Conservation (phyloP, 2,888 invertebrate species). For the Magallana nippona region DNA sequence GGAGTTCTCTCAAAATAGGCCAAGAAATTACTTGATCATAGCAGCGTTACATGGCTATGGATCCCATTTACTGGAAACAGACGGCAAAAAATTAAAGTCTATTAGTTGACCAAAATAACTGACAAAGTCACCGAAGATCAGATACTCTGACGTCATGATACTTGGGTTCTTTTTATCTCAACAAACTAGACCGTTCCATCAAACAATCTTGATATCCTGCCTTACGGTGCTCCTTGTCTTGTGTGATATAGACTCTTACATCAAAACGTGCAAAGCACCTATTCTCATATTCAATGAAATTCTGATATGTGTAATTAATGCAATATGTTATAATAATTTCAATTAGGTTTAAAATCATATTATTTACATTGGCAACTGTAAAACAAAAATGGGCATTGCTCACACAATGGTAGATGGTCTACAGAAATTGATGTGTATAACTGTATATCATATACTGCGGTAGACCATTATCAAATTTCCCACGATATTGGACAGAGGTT, state of each 20-base stretch:
- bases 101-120: conserved; percentile 27
- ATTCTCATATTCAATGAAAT: too few species aligned
- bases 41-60: not conserved
- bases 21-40: not conserved
- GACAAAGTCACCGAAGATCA: not conserved
- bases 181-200: not conserved
- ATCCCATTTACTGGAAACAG: not conserved
- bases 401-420: too few species aligned
- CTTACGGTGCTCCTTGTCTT: too few species aligned
- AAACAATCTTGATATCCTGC: conserved; percentile 7
- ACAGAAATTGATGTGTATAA: too few species aligned
- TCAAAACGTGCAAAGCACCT: too few species aligned
- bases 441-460: too few species aligned
- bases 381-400: too few species aligned
- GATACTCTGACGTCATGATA: conserved; percentile 6
- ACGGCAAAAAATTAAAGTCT: not conserved
- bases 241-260: too few species aligned
- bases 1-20: not conserved
- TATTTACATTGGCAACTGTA: too few species aligned
- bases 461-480: conserved; percentile 4
- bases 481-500: not conserved
- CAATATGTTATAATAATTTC: too few species aligned
- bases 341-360: too few species aligned
- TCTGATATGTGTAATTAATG: too few species aligned
- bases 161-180: not conserved